Percentiles rank a stretch among this genome's conserved stretches.
phyloP scores from a whole-genome alignment of 2,113 vertebrate species.

The Chamaea fasciata region DNA sequence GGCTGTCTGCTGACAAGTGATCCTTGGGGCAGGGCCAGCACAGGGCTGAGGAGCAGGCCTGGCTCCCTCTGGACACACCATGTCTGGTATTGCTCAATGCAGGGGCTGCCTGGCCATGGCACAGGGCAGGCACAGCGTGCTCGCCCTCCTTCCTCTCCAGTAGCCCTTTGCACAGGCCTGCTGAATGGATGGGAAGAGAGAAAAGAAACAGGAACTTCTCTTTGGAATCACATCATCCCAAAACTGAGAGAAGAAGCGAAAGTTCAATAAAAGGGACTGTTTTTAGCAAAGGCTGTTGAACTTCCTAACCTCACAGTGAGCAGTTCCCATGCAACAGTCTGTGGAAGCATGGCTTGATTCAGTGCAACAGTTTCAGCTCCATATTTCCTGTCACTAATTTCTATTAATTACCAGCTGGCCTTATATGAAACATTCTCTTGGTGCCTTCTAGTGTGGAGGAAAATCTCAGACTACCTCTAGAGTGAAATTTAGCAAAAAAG shows the following conservation, averaged over 20 bases:
- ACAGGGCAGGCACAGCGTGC: fast-evolving
- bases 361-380: not conserved
- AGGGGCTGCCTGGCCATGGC: not conserved
- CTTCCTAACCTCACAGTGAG: not conserved
- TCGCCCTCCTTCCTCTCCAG: not conserved
- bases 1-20: not conserved
- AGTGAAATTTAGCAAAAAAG: not conserved
- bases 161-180: fast-evolving
- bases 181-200: not conserved
- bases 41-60: not conserved
- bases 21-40: not conserved
- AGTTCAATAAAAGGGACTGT: not conserved
- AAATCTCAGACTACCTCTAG: not conserved
- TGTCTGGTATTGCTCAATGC: fast-evolving
- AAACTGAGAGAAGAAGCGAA: constrained; percentile 36
- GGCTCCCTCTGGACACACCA: fast-evolving
- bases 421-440: not conserved
- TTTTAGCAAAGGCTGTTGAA: not conserved
- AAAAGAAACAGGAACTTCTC: not conserved
- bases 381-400: not conserved
- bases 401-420: not conserved
- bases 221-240: not conserved
- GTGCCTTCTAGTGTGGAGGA: not conserved
- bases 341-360: not conserved
- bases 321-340: not conserved